Base-by-base conservation (phyloP, 2,797 vertebrate species). In the Anguilla anguilla region DNA sequence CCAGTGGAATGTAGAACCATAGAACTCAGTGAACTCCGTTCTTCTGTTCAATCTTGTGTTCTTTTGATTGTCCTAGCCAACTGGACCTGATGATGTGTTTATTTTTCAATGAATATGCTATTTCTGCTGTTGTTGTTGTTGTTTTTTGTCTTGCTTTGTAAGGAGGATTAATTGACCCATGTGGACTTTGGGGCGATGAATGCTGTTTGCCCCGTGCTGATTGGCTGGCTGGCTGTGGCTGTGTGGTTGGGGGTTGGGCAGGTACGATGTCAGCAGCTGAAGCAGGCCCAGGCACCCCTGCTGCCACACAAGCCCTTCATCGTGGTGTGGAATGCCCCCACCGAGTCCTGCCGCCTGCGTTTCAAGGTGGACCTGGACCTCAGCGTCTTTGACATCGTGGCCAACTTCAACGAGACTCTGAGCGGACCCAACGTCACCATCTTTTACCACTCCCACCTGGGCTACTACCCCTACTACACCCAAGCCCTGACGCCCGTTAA, bases 281-380 rank as follows among this genome's bases (percentile, higher is more conserved):
- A 97, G 88, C 95, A 96, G 0, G 92, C 96, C 25, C 93, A 43
- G 82, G 93, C 92, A 0, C 97, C 97, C 0, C 89, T 97, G 86
- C 91, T 97, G 61, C 94, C 94, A 64, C 94, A 97, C 86, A 96
- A 96, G 53, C 97, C 97, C 1, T 98, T 98, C 90, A 86, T 96
- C 85, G 95, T 97, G 0, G 93, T 98, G 25, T 99, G 98, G 98
- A 98, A 98, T 0, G 97, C 97, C 0, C 97, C 97, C 0, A 97
- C 97, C 0, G 95, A 97, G 89, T 95, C 97, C 86, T 98, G 98
- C 90, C 95, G 94, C 39, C 92, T 96, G 49, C 95, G 96, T 2
- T 99, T 98, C 92, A 95, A 97, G 19, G 97, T 99, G 90, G 96
- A 97, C 91, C 93, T 98, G 91, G 97, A 98, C 84, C 96, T 99